These are phyloP conservation scores for Saccostrea cuccullata DNA, from an alignment of 1,140 invertebrate genomes.

Conservation along the genomic window DNA sequence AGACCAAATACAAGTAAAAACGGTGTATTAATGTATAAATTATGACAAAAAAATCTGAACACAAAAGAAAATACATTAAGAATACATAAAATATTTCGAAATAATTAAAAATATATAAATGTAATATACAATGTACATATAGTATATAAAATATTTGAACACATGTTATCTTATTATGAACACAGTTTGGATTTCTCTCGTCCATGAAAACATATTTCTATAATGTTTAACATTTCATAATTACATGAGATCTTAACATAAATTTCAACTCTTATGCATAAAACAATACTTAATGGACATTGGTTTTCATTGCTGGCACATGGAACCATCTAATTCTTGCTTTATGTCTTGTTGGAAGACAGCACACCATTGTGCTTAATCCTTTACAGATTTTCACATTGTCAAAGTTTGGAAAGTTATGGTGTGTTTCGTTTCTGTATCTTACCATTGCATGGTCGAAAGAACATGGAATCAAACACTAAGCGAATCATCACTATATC, in stretches of 20 bases:
- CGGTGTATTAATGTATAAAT: neutral
- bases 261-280: neutral
- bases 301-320: no score
- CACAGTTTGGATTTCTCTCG: neutral
- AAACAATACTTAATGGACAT: neutral
- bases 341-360: no score
- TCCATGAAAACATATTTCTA: neutral
- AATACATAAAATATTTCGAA: neutral
- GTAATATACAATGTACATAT: neutral
- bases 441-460: neutral
- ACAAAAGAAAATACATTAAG: neutral
- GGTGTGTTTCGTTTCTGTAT: no score
- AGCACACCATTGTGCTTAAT: no score
- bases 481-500: conserved; percentile 30
- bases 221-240: neutral
- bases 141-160: no score
- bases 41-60: neutral
- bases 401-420: no score
- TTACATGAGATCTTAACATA: neutral
- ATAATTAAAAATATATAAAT: neutral
- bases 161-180: neutral
- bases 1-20: neutral
- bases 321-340: no score
- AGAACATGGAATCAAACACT: neutral
- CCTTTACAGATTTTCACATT: no score